These are phyloP conservation scores for Syrista parreyssii DNA, from an alignment of 2,888 invertebrate species.

Conservation along the genomic window DNA sequence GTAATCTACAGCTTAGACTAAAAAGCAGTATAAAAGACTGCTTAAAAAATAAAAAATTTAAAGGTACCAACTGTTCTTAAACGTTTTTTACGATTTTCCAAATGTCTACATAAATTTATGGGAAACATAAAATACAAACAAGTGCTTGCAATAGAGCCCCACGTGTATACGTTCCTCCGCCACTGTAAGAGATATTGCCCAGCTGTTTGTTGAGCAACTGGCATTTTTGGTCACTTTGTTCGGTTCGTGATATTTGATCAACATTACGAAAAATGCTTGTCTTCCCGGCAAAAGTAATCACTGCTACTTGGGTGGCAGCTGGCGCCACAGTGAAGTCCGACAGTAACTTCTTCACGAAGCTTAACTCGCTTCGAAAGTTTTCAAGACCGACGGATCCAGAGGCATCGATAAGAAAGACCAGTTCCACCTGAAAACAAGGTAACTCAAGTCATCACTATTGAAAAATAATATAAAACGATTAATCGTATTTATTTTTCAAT, in stretches of 20 bases:
- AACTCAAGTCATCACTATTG: neutral
- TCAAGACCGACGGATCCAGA: slow-evolving; percentile 76
- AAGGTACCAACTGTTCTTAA: neutral
- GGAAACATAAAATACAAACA: slow-evolving; percentile 58
- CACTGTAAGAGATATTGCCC: slow-evolving; percentile 71
- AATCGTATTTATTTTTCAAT: neutral
- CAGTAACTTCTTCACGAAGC: slow-evolving; percentile 75
- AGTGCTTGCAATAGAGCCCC: slow-evolving; percentile 76
- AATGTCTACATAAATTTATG: neutral
- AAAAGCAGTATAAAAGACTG: neutral
- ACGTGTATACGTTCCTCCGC: slow-evolving; percentile 77
- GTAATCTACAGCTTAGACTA: neutral
- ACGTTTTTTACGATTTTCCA: neutral
- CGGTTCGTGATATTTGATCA: slow-evolving; percentile 71
- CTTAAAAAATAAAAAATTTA: neutral
- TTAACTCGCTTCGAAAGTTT: slow-evolving; percentile 76
- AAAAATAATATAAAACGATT: neutral
- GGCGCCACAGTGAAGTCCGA: slow-evolving; percentile 75
- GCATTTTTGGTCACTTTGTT: slow-evolving; percentile 73
- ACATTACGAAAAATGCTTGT: slow-evolving; percentile 71
- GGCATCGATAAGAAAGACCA: slow-evolving; percentile 77
- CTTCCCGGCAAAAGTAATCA: slow-evolving; percentile 75
- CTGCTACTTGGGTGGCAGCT: slow-evolving; percentile 73
- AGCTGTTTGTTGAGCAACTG: slow-evolving; percentile 72
- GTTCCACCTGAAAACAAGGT: slow-evolving; percentile 66